Evolutionary conservation across 2,797 vertebrate species (phyloP), one percentile per base, ranked within the genome.

Genomic region (Pelobates cultripes): DNA sequence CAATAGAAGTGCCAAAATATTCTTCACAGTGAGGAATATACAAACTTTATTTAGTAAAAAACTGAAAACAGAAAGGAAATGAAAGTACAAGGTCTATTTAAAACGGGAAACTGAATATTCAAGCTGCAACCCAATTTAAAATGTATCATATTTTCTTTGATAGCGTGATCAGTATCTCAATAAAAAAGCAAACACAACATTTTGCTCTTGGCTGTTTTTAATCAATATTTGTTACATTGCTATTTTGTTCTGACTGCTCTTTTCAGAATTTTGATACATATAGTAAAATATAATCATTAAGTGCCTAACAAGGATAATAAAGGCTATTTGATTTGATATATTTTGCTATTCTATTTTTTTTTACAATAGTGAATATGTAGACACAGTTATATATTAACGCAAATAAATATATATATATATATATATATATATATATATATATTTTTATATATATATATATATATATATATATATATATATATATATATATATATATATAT

Each of bases 131-230:
- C n/a, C 6, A 40, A 70, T 70, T 70, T 13, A 3, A 78, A 43
- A 5, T 44, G 70, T 41, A 61, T 45, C 2, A 40, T 9, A 7
- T 55, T 40, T 41, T n/a, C 43, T 60, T 60, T 78, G 57, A 67
- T 78, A 60, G 42, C n/a, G n/a, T 44, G 68, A 45, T 70, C 7
- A 70, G 43, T 57, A 67, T 60, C 67, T 60, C 53, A 78, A 60
- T 70, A 28, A 28, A 28, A 28, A 28, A 28, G 28, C 28, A 28
- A 28, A 2, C 28, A 78, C 41, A 70, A 69, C 3, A 15, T 70
- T 42, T 47, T 43, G 45, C 69, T 14, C 75, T n/a, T 57, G 28
- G 42, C 10, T 68, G 66, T 68, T 69, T 64, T 57, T 77, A 77
- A 77, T 47, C 15, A 10, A 60, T 60, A n/a, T 60, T 68, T 77